A percentile compares a stretch with the other conserved stretches of the same genome.
These are phyloP conservation scores for Aphis craccivora DNA, from an alignment of 1,140 invertebrate genomes.

Conservation along the genomic window DNA sequence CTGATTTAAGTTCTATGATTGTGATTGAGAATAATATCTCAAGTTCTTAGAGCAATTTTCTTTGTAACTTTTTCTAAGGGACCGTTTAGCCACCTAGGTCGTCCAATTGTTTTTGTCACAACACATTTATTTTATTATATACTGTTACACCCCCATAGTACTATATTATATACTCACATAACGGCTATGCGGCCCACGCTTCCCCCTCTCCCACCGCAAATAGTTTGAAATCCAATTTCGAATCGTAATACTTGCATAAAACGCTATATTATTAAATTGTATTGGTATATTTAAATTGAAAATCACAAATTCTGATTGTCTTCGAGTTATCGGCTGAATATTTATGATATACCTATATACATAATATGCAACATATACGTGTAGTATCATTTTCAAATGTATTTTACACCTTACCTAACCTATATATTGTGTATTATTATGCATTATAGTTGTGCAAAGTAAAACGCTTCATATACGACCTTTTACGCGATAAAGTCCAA, in stretches of 20 bases:
- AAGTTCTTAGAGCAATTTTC: not conserved
- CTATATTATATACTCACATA: not conserved
- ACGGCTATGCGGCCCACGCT: not conserved
- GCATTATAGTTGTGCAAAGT: not conserved
- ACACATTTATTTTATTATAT: not conserved
- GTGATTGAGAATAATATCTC: not conserved
- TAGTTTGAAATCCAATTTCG: not conserved
- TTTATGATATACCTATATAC: not conserved
- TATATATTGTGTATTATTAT: not conserved
- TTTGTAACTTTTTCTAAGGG: too few relatives aligned
- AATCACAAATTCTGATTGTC: not conserved
- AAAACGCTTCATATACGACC: not conserved
- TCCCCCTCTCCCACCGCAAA: too few relatives aligned
- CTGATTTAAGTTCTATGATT: not conserved
- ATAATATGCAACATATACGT: not conserved
- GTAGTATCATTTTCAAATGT: not conserved
- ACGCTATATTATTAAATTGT: not conserved
- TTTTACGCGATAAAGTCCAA: constrained; percentile 9
- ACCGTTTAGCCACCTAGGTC: too few relatives aligned
- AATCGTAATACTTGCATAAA: not conserved
- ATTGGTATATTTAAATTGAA: constrained; percentile 14
- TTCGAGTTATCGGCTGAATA: not conserved
- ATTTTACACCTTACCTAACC: not conserved
- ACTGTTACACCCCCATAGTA: not conserved
- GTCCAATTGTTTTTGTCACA: not conserved